Evolutionary conservation across 1,140 invertebrate species (phyloP).

Genomic region (Brachionus paranguensis): DNA sequence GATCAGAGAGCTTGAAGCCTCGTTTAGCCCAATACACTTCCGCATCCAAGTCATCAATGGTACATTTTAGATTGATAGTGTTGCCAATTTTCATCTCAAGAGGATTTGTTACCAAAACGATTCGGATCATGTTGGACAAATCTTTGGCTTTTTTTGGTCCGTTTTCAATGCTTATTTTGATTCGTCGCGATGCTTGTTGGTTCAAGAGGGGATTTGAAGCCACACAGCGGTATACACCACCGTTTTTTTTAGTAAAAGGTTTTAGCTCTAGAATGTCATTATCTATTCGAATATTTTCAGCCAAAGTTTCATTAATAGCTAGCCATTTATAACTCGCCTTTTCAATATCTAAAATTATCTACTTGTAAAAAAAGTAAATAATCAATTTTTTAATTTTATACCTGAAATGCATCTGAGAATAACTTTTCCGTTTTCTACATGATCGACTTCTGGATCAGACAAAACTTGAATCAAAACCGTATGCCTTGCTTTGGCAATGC

Average conservation of each 20-base stretch:
- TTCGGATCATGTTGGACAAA: neutral
- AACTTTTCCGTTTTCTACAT: constrained; percentile 8
- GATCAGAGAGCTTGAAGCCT: neutral
- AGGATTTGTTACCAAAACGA: neutral
- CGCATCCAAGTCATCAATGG: neutral
- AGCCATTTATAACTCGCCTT: constrained; percentile 1
- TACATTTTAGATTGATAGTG: neutral
- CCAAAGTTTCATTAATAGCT: neutral
- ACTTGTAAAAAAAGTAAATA: neutral
- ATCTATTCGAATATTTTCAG: neutral
- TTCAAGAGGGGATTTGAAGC: neutral
- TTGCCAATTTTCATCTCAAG: neutral
- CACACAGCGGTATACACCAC: neutral
- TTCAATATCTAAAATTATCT: neutral
- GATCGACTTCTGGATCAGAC: constrained; percentile 11
- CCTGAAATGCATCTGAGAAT: constrained; percentile 27
- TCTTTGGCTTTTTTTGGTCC: neutral
- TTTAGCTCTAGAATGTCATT: constrained; percentile 22
- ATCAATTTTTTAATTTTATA: neutral
- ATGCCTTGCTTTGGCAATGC: neutral
- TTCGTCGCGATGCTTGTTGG: neutral
- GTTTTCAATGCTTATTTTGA: constrained; percentile 3
- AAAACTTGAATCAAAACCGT: constrained; percentile 16
- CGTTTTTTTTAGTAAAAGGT: constrained; percentile 5
- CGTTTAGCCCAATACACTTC: neutral